A percentile compares a stretch with the other conserved stretches of the same genome.
phyloP scores from a whole-genome alignment of 2,888 invertebrate species.

The Campopleginae sp. region DNA sequence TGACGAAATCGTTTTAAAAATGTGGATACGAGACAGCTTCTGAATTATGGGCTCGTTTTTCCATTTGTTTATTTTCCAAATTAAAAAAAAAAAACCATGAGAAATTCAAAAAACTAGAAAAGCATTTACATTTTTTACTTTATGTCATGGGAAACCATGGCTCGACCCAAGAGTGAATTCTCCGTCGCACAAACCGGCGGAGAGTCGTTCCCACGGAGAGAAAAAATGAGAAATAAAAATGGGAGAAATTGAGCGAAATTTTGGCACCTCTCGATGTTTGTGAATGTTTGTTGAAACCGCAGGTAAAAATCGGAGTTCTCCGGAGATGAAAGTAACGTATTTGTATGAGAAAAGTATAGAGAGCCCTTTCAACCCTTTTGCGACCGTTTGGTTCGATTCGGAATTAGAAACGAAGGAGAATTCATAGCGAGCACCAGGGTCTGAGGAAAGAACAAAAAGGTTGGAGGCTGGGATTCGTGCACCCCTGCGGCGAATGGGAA shows the following conservation, averaged over 20 bases:
- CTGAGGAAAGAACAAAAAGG: conserved; percentile 50
- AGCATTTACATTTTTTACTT: too few species aligned
- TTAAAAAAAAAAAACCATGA: too few species aligned
- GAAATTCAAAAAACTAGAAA: too few species aligned
- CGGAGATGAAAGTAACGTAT: not conserved
- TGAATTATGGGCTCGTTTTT: too few species aligned
- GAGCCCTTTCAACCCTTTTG: not conserved
- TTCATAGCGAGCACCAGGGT: conserved; percentile 27
- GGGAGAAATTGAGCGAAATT: not conserved
- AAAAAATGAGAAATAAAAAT: not conserved
- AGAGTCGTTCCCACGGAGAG: not conserved
- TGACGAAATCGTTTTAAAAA: not conserved
- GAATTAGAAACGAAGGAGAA: conserved; percentile 20
- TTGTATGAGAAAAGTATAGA: not conserved
- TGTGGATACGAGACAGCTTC: too few species aligned
- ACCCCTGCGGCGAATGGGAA: conserved; percentile 12
- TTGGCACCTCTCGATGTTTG: not conserved
- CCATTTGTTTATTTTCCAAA: too few species aligned
- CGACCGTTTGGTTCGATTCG: not conserved
- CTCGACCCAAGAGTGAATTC: not conserved
- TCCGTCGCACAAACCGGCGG: not conserved
- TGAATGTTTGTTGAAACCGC: not conserved
- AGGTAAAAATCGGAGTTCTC: not conserved
- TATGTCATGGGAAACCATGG: not conserved
- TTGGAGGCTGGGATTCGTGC: conserved; percentile 32